These are phyloP conservation scores for Serrognathus titanus DNA, from an alignment of 2,888 invertebrate species.

Conservation along the genomic window DNA sequence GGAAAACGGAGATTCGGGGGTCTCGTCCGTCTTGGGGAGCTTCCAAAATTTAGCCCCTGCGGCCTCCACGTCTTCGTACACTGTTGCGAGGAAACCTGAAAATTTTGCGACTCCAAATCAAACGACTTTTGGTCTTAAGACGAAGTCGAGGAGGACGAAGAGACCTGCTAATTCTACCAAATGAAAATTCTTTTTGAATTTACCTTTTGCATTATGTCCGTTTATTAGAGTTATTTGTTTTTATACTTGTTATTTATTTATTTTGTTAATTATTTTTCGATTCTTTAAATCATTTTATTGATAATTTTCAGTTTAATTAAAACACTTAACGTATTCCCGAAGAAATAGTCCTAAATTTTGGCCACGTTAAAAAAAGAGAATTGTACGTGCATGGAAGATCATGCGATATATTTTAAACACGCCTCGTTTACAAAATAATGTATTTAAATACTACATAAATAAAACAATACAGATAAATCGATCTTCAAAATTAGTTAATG, in stretches of 20 bases:
- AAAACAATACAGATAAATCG: background rate
- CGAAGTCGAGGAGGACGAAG: slow-evolving; percentile 7
- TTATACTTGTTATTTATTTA: background rate
- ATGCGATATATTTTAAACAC: no score
- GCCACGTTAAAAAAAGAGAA: background rate
- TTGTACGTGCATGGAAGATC: no score
- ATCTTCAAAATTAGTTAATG: background rate
- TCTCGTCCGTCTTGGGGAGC: background rate
- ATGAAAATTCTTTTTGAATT: background rate
- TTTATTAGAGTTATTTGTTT: background rate
- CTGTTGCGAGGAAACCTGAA: background rate
- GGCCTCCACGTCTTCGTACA: slow-evolving; percentile 8
- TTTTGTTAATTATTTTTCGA: background rate
- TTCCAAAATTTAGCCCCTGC: slow-evolving; percentile 6
- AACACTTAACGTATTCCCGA: no score
- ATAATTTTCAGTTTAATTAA: background rate
- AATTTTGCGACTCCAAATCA: background rate
- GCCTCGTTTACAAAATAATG: no score
- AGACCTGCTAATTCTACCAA: slow-evolving; percentile 5
- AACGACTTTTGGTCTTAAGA: background rate
- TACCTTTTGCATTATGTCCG: background rate
- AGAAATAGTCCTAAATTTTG: background rate
- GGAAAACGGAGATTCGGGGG: background rate
- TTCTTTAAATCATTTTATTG: background rate
- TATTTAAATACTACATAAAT: background rate